These are phyloP conservation scores for Geophilus truncorum DNA, from an alignment of 2,888 invertebrate genomes.

Conservation along the genomic window DNA sequence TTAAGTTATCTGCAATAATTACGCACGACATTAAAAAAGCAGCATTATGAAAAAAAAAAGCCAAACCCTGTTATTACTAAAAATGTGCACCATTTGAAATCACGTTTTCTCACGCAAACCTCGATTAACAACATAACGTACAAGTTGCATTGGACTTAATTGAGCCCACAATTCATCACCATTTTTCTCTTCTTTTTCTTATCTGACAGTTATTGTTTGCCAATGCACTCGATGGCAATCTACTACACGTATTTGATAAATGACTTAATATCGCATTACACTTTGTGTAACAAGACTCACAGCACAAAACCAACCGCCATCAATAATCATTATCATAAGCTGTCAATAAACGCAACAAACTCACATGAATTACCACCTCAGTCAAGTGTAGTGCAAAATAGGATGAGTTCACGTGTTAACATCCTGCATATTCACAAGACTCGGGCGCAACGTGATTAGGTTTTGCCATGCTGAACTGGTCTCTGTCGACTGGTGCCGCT, in stretches of 20 bases:
- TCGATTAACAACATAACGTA: neutral
- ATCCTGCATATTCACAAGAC: neutral
- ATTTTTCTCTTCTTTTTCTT: neutral
- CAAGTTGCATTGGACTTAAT: neutral
- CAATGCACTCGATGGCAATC: conserved; percentile 22
- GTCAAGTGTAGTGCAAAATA: neutral
- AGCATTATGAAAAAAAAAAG: neutral
- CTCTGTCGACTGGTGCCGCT: neutral
- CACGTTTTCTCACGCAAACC: conserved; percentile 3
- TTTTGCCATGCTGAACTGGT: conserved; percentile 3
- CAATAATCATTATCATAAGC: conserved; percentile 17
- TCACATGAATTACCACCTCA: neutral
- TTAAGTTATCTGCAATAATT: neutral
- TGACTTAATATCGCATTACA: conserved; percentile 20
- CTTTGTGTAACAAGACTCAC: neutral
- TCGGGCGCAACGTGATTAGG: neutral
- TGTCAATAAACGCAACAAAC: neutral
- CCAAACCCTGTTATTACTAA: neutral
- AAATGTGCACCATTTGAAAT: conserved; percentile 9
- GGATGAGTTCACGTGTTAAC: neutral
- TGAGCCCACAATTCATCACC: conserved; percentile 13
- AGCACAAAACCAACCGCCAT: neutral
- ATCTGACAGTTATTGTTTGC: conserved; percentile 23
- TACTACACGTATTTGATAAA: neutral
- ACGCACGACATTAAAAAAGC: neutral